Evolutionary conservation across 2,797 vertebrate species (phyloP).

Genomic region (Muscicapa striata): DNA sequence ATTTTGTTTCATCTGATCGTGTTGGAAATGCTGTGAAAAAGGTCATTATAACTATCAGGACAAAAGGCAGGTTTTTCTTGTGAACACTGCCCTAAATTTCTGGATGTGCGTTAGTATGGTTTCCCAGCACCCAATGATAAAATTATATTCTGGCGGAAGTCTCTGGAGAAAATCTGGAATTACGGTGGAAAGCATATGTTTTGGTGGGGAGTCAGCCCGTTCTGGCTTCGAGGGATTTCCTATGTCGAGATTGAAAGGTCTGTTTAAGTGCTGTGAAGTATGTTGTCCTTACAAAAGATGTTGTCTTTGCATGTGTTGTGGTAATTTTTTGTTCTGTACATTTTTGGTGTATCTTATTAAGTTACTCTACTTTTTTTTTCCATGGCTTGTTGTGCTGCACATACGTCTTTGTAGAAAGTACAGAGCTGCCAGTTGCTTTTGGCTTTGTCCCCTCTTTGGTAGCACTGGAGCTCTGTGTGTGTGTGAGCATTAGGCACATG

Average conservation of each 20-base stretch:
- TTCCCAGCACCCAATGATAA: conserved; percentile 1
- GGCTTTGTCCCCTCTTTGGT: neutral
- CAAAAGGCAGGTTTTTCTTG: conserved; percentile 15
- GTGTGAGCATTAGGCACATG: neutral
- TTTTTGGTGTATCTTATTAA: neutral
- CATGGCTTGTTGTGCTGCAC: neutral
- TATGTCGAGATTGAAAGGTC: neutral
- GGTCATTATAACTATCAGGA: neutral
- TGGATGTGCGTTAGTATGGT: neutral
- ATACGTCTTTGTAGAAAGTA: neutral
- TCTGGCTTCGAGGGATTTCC: neutral
- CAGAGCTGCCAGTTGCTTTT: neutral
- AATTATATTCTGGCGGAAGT: neutral
- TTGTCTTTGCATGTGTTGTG: neutral
- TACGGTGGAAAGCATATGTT: neutral
- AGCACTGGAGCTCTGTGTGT: neutral
- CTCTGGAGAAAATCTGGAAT: neutral
- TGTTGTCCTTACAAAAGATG: neutral
- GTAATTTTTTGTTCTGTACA: neutral
- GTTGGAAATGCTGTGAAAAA: neutral
- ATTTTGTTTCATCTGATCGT: neutral
- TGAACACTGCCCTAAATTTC: neutral
- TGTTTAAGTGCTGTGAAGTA: neutral
- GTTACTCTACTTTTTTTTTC: neutral
- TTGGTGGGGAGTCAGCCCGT: neutral